Percentiles rank a stretch among this genome's conserved stretches.
These are phyloP conservation scores for Nothoprocta perdicaria DNA, from an alignment of 2,113 vertebrate species.

Conservation along the genomic window DNA sequence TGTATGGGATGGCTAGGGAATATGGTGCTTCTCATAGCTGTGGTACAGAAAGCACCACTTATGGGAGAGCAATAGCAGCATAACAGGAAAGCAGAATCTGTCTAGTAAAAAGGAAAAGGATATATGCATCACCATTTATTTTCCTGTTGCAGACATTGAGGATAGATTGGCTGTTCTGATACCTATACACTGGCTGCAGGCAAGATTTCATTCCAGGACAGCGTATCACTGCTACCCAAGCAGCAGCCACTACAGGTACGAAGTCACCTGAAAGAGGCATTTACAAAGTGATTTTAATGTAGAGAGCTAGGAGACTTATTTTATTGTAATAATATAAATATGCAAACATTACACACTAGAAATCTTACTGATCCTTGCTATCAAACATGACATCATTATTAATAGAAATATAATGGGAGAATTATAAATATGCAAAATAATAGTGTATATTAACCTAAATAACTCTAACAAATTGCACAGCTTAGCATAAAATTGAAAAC, in stretches of 20 bases:
- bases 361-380: constrained; percentile 47
- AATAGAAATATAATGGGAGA: constrained; percentile 54
- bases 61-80: not conserved
- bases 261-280: constrained; percentile 50
- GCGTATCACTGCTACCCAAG: constrained; percentile 43
- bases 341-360: constrained; percentile 46
- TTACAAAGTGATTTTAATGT: constrained; percentile 37
- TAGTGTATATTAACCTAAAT: constrained; percentile 63
- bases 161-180: constrained; percentile 14
- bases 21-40: not conserved
- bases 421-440: constrained; percentile 65
- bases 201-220: constrained; percentile 53
- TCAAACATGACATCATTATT: constrained; percentile 67
- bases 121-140: constrained; percentile 53
- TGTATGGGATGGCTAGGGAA: not conserved
- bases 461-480: constrained; percentile 50
- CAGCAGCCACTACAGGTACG: not conserved
- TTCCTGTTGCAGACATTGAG: constrained; percentile 53
- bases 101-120: not conserved
- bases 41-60: not conserved
- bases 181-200: not conserved
- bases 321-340: constrained; percentile 62
- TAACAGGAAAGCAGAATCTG: not conserved
- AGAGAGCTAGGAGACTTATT: constrained; percentile 30
- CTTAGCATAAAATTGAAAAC: constrained; percentile 69